Conservation (phyloP, 2,797 vertebrate species). For the Thaleichthys pacificus region DNA sequence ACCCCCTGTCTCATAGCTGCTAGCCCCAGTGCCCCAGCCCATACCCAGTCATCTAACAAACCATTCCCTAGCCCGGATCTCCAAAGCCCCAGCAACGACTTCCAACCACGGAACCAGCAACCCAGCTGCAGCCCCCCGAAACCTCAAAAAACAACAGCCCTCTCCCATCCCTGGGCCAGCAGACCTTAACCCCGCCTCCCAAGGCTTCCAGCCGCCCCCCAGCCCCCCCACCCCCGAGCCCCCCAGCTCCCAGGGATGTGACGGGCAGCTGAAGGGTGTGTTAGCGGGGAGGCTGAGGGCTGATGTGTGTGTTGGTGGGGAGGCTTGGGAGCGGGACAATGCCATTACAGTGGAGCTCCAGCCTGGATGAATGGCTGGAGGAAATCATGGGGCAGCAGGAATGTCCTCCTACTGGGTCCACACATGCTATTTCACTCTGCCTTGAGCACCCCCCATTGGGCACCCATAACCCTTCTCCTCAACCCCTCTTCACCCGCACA, state of each 20-base stretch:
- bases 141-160: not conserved
- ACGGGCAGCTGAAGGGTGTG: conserved; percentile 65
- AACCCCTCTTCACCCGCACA: conserved; percentile 45
- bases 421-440: conserved; percentile 87
- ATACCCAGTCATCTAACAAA: not conserved
- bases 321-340: conserved; percentile 66
- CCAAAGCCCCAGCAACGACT: conserved; percentile 14
- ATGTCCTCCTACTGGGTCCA: conserved; percentile 86
- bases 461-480: conserved; percentile 37
- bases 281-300: conserved; percentile 65
- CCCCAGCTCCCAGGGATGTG: conserved; percentile 34
- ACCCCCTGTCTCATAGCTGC: not conserved
- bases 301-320: conserved; percentile 58
- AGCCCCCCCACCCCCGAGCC: not conserved
- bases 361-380: conserved; percentile 75
- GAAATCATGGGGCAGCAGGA: conserved; percentile 83
- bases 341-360: conserved; percentile 72
- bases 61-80: not conserved
- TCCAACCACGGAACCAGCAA: not conserved
- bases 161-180: not conserved
- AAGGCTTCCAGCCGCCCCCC: not conserved
- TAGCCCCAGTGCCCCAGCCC: not conserved
- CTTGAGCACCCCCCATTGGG: conserved; percentile 42
- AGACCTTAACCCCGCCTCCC: conserved; percentile 17
- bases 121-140: not conserved